These are phyloP conservation scores for Calidris pygmaea DNA, from an alignment of 2,113 vertebrate genomes.

Conservation along the genomic window DNA sequence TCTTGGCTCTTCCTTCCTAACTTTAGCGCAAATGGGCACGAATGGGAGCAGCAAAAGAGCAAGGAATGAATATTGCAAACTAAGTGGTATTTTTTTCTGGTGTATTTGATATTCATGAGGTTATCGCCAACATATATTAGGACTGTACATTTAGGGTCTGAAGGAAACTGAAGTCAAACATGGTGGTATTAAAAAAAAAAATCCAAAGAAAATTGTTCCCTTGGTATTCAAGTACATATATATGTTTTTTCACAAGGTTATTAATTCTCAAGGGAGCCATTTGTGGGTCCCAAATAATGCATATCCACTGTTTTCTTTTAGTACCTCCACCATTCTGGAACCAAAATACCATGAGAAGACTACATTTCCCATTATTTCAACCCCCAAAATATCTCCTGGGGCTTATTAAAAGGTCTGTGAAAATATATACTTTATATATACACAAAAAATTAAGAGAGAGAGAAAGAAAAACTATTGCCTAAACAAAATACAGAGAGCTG, in stretches of 20 bases:
- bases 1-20: neutral
- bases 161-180: neutral
- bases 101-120: neutral
- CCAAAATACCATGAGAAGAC: conserved; percentile 27
- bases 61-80: neutral
- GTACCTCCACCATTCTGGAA: neutral
- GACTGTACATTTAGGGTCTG: neutral
- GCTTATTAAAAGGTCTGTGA: conserved; percentile 28
- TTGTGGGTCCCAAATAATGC: conserved; percentile 1
- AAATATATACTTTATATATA: neutral
- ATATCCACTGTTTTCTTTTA: conserved; percentile 30
- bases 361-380: conserved; percentile 32
- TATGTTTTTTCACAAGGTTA: neutral
- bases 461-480: neutral
- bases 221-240: neutral
- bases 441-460: neutral
- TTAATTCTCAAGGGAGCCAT: conserved; percentile 17
- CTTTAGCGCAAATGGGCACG: neutral
- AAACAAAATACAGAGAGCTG: neutral
- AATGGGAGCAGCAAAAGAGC: neutral
- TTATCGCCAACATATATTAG: neutral
- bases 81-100: neutral
- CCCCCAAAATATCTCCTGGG: neutral
- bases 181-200: neutral
- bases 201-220: neutral